Conservation (phyloP, 2,113 vertebrate genomes). For the Balaeniceps rex region DNA sequence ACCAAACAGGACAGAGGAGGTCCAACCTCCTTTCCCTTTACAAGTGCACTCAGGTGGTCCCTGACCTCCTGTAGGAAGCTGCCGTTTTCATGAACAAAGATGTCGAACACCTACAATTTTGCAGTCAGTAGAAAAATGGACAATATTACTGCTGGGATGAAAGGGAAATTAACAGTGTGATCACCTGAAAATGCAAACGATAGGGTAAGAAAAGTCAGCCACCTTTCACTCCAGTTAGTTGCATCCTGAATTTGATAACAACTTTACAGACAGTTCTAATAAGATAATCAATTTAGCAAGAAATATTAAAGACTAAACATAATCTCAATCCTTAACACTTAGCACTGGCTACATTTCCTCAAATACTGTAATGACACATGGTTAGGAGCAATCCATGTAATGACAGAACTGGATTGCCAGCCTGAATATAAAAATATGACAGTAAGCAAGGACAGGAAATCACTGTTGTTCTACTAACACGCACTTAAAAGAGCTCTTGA, state of each 20-base stretch:
- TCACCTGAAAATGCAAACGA: background rate
- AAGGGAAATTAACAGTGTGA: background rate
- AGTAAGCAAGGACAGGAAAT: background rate
- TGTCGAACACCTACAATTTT: background rate
- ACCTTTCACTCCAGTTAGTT: background rate
- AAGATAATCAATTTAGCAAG: background rate
- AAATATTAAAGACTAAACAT: background rate
- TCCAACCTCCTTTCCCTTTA: background rate
- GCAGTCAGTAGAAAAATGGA: background rate
- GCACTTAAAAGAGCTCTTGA: background rate
- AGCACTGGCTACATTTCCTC: background rate
- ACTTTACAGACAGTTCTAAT: background rate
- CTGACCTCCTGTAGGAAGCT: background rate
- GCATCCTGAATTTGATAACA: background rate
- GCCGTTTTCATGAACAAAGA: background rate
- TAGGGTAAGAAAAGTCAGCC: background rate
- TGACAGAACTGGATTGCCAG: background rate
- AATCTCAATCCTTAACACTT: background rate
- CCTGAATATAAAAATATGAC: background rate
- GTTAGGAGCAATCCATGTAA: background rate
- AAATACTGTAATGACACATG: background rate
- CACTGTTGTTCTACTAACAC: background rate
- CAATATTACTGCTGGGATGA: accelerated
- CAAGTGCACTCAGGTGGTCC: background rate
- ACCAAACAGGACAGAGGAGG: background rate